These are phyloP conservation scores for Aproaerema taeniolella DNA, from an alignment of 2,888 invertebrate species.

Conservation along the genomic window DNA sequence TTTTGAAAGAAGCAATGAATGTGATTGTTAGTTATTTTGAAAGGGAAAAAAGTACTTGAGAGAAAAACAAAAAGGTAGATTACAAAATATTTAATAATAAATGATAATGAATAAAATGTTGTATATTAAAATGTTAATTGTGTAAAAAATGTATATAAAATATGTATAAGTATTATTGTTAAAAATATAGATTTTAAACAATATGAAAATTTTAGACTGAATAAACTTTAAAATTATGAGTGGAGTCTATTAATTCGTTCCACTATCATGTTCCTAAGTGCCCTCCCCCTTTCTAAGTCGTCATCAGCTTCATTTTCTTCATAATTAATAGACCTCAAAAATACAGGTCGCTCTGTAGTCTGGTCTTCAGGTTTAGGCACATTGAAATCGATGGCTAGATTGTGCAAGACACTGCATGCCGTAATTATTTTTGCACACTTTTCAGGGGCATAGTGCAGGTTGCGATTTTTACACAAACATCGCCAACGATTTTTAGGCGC, in stretches of 20 bases:
- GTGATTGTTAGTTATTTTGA: background rate
- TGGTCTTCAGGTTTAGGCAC: constrained; percentile 5
- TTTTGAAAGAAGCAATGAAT: background rate
- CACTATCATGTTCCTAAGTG: background rate
- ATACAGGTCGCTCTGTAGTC: background rate
- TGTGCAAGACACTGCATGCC: constrained; percentile 28
- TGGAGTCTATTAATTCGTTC: background rate
- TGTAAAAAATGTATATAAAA: background rate
- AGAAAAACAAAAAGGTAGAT: no score
- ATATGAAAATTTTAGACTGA: no score
- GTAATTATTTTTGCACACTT: constrained; percentile 27
- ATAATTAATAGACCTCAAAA: background rate
- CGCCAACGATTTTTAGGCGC: constrained; percentile 25
- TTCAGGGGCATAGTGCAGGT: constrained; percentile 24
- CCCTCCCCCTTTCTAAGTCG: background rate
- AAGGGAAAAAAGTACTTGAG: background rate
- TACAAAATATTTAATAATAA: no score
- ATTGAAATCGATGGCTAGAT: constrained; percentile 19
- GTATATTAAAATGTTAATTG: no score
- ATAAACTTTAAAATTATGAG: background rate
- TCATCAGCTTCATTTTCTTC: background rate
- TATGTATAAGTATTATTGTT: background rate
- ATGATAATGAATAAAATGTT: background rate
- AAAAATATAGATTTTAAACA: background rate
- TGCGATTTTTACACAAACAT: constrained; percentile 24